Conservation (phyloP, 2,888 invertebrate genomes). For the Eristalis arbustorum region DNA sequence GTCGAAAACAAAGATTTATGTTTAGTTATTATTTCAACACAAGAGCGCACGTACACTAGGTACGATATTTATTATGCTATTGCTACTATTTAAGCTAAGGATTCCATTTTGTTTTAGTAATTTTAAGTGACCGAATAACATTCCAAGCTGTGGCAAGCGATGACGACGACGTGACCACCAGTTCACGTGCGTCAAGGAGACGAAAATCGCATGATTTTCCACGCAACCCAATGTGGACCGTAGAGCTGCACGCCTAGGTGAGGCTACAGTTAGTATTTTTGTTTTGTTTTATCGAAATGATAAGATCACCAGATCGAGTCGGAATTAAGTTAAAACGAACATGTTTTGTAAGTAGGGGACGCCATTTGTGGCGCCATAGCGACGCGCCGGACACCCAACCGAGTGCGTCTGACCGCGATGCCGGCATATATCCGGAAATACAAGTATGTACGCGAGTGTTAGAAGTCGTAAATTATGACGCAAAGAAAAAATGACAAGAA, state of each 20-base stretch:
- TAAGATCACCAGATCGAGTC: neutral
- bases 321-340: constrained; percentile 5
- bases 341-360: neutral
- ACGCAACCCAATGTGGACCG: neutral
- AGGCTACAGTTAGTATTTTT: neutral
- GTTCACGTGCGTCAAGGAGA: neutral
- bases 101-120: neutral
- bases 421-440: constrained; percentile 12
- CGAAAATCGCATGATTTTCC: neutral
- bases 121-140: neutral
- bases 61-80: constrained; percentile 38
- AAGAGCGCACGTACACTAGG: constrained; percentile 5
- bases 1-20: constrained; percentile 23
- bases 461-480: constrained; percentile 2
- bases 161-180: neutral
- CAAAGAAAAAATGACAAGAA: neutral
- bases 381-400: neutral
- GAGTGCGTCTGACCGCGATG: neutral
- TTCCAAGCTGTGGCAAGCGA: neutral
- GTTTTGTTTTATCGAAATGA: neutral
- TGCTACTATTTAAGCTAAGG: neutral
- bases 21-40: neutral
- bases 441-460: constrained; percentile 15
- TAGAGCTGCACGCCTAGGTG: neutral
- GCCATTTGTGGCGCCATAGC: neutral